A percentile compares a stretch with the other conserved stretches of the same genome.
phyloP scores from a whole-genome alignment of 1,140 invertebrate genomes.

The Prorops nasuta region DNA sequence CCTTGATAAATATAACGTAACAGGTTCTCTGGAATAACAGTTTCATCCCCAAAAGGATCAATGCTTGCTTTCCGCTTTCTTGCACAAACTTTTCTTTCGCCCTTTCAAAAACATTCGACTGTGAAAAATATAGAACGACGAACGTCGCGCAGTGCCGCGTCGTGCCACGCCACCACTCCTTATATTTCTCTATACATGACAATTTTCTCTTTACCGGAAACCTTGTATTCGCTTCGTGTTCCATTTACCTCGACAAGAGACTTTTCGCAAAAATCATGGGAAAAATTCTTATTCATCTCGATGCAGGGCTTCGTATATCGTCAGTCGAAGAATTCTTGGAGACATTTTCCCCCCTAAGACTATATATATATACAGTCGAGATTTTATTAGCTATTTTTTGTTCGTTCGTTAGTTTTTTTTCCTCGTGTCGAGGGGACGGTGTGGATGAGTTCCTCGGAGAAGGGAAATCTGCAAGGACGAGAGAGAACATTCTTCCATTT shows the following conservation, averaged over 20 bases:
- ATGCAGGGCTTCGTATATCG: not conserved
- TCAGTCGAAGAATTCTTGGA: not conserved
- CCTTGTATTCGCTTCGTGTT: too few relatives aligned
- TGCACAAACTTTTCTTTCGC: too few relatives aligned
- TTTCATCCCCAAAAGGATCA: constrained; percentile 51
- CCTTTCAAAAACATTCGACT: too few relatives aligned
- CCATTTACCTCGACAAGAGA: too few relatives aligned
- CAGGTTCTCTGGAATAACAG: constrained; percentile 50
- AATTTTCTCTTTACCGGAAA: not conserved
- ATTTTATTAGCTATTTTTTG: constrained; percentile 1
- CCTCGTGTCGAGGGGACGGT: not conserved
- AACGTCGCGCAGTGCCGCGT: too few relatives aligned
- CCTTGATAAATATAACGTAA: constrained; percentile 54
- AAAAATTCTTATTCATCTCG: not conserved
- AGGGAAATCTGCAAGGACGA: constrained; percentile 24
- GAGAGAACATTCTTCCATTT: constrained; percentile 36
- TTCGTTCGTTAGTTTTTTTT: not conserved
- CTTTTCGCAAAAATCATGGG: too few relatives aligned
- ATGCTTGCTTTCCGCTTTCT: constrained; percentile 29
- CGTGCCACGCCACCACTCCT: not conserved
- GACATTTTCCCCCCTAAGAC: too few relatives aligned
- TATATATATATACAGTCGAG: too few relatives aligned
- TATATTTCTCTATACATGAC: not conserved
- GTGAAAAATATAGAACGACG: too few relatives aligned
- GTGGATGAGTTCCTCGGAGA: not conserved